Conservation (phyloP, 1,140 invertebrate genomes). For the Portunus trituberculatus region DNA sequence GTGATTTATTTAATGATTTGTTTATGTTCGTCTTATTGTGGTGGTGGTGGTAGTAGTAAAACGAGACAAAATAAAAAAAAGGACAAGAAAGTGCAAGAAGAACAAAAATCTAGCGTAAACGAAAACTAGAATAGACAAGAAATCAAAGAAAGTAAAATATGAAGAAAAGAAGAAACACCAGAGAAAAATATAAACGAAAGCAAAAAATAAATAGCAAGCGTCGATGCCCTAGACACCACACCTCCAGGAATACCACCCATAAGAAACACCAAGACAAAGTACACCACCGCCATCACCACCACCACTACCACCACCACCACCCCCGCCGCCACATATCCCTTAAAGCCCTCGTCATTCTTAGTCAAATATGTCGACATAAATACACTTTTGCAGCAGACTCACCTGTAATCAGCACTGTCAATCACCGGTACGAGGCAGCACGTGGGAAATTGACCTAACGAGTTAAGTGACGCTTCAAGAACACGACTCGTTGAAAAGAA, state of each 20-base stretch:
- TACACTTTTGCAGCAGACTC: neutral
- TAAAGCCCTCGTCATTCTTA: neutral
- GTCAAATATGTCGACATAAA: neutral
- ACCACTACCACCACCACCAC: no score
- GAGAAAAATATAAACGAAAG: no score
- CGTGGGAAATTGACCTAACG: neutral
- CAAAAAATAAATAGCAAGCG: neutral
- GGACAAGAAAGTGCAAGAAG: no score
- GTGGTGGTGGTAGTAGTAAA: neutral
- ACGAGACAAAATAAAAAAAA: no score
- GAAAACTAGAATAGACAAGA: no score
- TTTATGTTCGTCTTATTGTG: no score
- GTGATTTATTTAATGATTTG: no score
- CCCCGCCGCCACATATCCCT: neutral
- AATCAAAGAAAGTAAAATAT: no score
- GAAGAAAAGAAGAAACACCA: no score
- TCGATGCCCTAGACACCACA: neutral
- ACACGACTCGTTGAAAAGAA: neutral
- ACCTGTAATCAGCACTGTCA: constrained; percentile 20
- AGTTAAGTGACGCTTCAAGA: neutral
- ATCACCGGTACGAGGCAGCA: neutral
- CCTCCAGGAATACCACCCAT: neutral
- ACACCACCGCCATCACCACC: no score
- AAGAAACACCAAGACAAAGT: neutral
- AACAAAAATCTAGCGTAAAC: no score